phyloP scores from a whole-genome alignment of 1,140 invertebrate genomes.

The Maniola jurtina region DNA sequence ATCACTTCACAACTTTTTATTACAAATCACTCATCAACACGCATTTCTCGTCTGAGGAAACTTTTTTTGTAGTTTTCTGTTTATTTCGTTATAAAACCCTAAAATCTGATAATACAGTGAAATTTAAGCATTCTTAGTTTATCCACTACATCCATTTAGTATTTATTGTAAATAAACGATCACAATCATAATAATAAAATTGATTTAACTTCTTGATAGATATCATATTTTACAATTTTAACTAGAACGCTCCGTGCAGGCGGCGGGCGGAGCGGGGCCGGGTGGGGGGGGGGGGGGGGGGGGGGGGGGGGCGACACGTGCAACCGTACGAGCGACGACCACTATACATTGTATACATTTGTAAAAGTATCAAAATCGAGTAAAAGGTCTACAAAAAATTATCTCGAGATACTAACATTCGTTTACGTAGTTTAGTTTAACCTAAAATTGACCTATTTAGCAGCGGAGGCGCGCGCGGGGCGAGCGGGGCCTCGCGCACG shows the following conservation, averaged over 20 bases:
- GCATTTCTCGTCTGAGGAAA: conserved; percentile 63
- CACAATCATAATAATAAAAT: conserved; percentile 70
- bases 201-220: conserved; percentile 71
- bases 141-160: conserved; percentile 73
- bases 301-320: conserved; percentile 49
- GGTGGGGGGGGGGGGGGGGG: conserved; percentile 41
- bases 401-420: conserved; percentile 77
- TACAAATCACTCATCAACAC: conserved; percentile 70
- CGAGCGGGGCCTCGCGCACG: too few species aligned
- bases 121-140: conserved; percentile 75
- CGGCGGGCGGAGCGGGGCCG: conserved; percentile 44
- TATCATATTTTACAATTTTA: conserved; percentile 70
- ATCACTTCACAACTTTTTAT: conserved; percentile 69
- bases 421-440: conserved; percentile 73
- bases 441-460: conserved; percentile 70
- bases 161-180: conserved; percentile 73
- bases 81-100: conserved; percentile 70
- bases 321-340: conserved; percentile 70
- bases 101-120: conserved; percentile 72
- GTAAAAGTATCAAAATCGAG: conserved; percentile 80
- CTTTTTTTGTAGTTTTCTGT: conserved; percentile 48
- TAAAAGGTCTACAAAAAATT: conserved; percentile 79
- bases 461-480: conserved; percentile 42
- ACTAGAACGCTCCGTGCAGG: conserved; percentile 53
- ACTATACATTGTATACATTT: conserved; percentile 79